Percentiles rank a stretch among this genome's conserved stretches.
phyloP scores from a whole-genome alignment of 2,797 vertebrate genomes.

The Epinephelus coioides region DNA sequence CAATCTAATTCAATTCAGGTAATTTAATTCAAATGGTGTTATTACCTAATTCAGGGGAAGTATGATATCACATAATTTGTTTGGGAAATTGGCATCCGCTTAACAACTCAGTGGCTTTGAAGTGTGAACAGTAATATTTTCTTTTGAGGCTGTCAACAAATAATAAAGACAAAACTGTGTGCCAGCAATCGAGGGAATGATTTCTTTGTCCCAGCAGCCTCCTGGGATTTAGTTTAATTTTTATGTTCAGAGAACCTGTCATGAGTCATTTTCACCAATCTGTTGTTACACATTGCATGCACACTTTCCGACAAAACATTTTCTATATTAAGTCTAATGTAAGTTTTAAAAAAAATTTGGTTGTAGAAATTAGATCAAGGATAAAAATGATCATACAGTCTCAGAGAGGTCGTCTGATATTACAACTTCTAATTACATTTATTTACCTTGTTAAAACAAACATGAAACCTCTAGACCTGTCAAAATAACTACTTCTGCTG shows the following conservation, averaged over 20 bases:
- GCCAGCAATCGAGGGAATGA: conserved; percentile 14
- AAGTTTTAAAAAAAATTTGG: neutral
- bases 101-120: conserved; percentile 45
- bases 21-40: conserved; percentile 61
- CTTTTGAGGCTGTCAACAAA: conserved; percentile 47
- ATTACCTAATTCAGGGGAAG: conserved; percentile 51
- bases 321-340: conserved; percentile 4
- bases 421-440: neutral
- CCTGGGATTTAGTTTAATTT: conserved; percentile 20
- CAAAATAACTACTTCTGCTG: too few species aligned
- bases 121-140: conserved; percentile 41
- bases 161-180: conserved; percentile 46
- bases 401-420: neutral
- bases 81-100: conserved; percentile 42
- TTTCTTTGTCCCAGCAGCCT: conserved; percentile 2
- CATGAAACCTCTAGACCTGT: too few species aligned
- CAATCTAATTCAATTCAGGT: conserved; percentile 52
- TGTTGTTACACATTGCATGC: conserved; percentile 6
- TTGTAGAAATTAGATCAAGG: conserved; percentile 15
- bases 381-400: conserved; percentile 12
- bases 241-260: conserved; percentile 9
- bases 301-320: neutral
- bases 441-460: conserved; percentile 1
- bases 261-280: conserved; percentile 22
- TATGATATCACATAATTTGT: conserved; percentile 49